Conservation (phyloP, 2,113 vertebrate genomes). For the Dromiciops gliroides region DNA sequence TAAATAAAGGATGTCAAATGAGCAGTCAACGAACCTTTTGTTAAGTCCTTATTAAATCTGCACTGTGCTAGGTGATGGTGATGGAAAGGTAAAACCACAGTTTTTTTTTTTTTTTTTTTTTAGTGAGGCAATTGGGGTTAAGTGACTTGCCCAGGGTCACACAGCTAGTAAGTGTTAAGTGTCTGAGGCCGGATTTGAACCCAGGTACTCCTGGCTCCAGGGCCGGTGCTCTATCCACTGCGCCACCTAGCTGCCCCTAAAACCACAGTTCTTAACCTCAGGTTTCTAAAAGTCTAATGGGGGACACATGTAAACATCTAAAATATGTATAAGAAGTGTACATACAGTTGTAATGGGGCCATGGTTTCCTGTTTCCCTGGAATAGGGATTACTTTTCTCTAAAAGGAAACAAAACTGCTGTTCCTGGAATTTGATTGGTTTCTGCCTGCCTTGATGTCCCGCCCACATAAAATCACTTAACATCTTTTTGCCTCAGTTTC, state of each 20-base stretch:
- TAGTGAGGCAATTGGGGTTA: too few species aligned
- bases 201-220: too few species aligned
- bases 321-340: background rate
- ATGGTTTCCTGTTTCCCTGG: too few species aligned
- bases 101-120: too few species aligned
- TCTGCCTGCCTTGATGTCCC: background rate
- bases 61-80: background rate
- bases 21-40: background rate
- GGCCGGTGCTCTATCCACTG: too few species aligned
- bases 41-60: background rate
- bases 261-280: background rate
- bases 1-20: background rate
- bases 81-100: background rate
- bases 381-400: background rate
- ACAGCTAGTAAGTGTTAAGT: too few species aligned
- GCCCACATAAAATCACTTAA: background rate
- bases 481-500: background rate
- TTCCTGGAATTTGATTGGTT: background rate
- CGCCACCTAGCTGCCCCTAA: too few species aligned
- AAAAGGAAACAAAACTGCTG: background rate
- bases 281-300: background rate
- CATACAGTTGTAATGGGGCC: background rate
- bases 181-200: too few species aligned
- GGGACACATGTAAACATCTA: background rate
- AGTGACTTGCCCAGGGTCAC: too few species aligned